Percentiles rank a stretch among this genome's conserved stretches.
Evolutionary conservation across 2,888 invertebrate genomes (phyloP).

Genomic region (Slavum lentiscoides): DNA sequence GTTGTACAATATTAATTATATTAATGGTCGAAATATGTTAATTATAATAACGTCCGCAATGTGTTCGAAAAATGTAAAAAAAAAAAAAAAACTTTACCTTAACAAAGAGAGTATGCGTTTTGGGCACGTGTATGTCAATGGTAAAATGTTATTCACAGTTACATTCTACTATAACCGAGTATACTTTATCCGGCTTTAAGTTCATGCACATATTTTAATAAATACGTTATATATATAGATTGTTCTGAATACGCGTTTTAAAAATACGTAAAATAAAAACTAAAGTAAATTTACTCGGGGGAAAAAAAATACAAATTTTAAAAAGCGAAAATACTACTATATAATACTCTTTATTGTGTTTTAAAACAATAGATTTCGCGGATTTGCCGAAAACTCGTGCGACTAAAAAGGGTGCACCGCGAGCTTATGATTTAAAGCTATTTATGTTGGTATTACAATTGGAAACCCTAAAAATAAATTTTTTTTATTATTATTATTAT

Average conservation of each 20-base stretch:
- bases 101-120: neutral
- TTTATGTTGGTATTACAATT: neutral
- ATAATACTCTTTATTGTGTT: slow-evolving; percentile 11
- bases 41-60: neutral
- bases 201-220: neutral
- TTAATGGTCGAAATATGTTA: neutral
- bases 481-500: neutral
- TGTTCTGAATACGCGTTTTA: neutral
- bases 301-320: neutral
- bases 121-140: neutral
- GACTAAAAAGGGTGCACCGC: neutral
- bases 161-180: neutral
- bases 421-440: slow-evolving; percentile 23
- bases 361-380: slow-evolving; percentile 18
- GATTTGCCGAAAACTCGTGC: slow-evolving; percentile 1
- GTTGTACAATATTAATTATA: neutral
- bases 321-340: neutral
- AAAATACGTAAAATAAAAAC: too few relatives aligned
- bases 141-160: neutral
- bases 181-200: neutral
- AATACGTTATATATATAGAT: neutral
- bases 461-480: too few relatives aligned
- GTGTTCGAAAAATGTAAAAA: neutral
- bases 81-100: neutral
- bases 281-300: too few relatives aligned